Percentiles rank a stretch among this genome's conserved stretches.
These are phyloP conservation scores for Neocloeon triangulifer DNA, from an alignment of 1,140 invertebrate genomes.

Conservation along the genomic window DNA sequence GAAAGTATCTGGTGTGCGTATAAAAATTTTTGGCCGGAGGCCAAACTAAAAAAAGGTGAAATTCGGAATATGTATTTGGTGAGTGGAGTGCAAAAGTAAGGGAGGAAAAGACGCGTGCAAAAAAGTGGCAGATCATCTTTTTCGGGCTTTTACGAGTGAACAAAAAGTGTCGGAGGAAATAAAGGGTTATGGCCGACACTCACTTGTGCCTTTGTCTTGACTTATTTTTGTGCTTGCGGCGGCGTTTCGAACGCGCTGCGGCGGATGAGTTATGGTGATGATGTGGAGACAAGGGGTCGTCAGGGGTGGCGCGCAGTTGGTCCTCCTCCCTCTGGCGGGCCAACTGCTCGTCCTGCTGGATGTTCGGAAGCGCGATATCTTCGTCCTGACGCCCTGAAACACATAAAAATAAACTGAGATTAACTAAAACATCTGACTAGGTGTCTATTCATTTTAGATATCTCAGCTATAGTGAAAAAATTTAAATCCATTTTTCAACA, in stretches of 20 bases:
- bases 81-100: too few relatives aligned
- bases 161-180: too few relatives aligned
- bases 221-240: slow-evolving; percentile 1
- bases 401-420: slow-evolving; percentile 8
- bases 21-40: too few relatives aligned
- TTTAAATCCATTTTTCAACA: background rate
- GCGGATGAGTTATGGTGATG: too few relatives aligned
- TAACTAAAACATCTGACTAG: background rate
- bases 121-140: too few relatives aligned
- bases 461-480: background rate
- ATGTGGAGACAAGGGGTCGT: slow-evolving; percentile 48
- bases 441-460: background rate
- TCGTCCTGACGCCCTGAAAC: slow-evolving; percentile 49
- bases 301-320: slow-evolving; percentile 34
- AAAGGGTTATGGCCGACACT: too few relatives aligned
- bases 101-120: too few relatives aligned
- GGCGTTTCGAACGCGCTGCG: slow-evolving; percentile 42
- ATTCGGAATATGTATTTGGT: too few relatives aligned
- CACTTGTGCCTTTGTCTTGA: background rate
- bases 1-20: too few relatives aligned
- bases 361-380: slow-evolving; percentile 53
- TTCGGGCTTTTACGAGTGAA: too few relatives aligned
- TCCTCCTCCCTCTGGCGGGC: slow-evolving; percentile 23
- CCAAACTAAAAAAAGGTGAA: too few relatives aligned
- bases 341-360: slow-evolving; percentile 32